These are phyloP conservation scores for Litoditis marina DNA, from an alignment of 2,888 invertebrate genomes.

Conservation along the genomic window DNA sequence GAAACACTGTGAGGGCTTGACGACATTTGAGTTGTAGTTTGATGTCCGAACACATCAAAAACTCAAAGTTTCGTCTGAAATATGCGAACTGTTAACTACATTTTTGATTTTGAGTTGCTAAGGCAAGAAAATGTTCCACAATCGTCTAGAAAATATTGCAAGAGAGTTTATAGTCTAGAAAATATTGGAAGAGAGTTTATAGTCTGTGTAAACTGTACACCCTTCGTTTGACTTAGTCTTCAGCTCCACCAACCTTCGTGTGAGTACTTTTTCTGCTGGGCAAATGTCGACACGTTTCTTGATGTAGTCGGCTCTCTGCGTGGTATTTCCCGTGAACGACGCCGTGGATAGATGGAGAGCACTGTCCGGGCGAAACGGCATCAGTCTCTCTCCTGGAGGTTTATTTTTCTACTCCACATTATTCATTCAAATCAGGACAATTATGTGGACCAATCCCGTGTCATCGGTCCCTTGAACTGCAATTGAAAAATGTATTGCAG, in stretches of 20 bases:
- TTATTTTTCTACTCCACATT: no score
- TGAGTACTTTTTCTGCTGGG: conserved; percentile 42
- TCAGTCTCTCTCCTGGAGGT: conserved; percentile 18
- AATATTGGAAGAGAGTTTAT: no score
- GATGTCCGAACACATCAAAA: no score
- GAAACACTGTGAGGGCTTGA: background rate
- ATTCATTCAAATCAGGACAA: background rate
- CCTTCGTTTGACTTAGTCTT: background rate
- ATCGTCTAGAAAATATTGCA: no score
- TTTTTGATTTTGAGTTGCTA: no score
- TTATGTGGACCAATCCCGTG: no score
- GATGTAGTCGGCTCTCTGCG: conserved; percentile 35
- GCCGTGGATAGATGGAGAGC: conserved; percentile 24
- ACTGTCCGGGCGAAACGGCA: conserved; percentile 15
- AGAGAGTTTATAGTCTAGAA: no score
- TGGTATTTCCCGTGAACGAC: conserved; percentile 35
- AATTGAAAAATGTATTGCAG: no score
- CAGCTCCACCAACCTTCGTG: conserved; percentile 23
- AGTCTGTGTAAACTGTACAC: no score
- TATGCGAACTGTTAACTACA: background rate
- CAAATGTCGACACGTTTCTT: conserved; percentile 41
- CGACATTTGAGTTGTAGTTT: no score
- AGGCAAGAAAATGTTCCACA: no score
- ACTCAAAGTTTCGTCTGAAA: background rate
- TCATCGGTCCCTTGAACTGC: no score